Conservation (phyloP, 2,797 vertebrate genomes). For the Pyrocephalus nanus region DNA sequence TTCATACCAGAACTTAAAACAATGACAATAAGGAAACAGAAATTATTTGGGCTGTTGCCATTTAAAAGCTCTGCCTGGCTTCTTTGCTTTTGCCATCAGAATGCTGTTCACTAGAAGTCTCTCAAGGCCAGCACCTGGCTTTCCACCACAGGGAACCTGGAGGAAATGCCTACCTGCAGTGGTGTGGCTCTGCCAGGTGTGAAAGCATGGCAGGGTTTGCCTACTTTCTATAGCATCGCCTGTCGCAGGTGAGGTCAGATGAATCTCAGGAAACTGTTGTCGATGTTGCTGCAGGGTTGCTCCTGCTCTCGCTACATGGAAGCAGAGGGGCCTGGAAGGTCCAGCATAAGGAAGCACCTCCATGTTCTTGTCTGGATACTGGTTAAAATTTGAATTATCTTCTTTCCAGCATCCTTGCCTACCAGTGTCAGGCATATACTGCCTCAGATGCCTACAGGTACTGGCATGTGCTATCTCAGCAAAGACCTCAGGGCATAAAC, state of each 20-base stretch:
- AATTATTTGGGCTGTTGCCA: neutral
- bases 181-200: neutral
- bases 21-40: neutral
- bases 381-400: neutral
- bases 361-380: neutral
- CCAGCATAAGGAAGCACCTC: neutral
- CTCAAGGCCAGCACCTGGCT: neutral
- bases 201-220: neutral
- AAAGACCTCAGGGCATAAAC: neutral
- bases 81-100: neutral
- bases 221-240: neutral
- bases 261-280: neutral
- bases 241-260: fast-evolving
- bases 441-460: too few relatives aligned
- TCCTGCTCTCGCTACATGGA: neutral
- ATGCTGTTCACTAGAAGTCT: neutral
- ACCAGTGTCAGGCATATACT: fast-evolving
- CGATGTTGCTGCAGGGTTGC: neutral
- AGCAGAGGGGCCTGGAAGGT: neutral
- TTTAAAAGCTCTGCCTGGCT: neutral
- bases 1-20: neutral
- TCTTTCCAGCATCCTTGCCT: neutral
- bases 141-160: fast-evolving
- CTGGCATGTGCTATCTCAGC: neutral
- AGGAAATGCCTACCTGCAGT: neutral